Percentiles rank a stretch among this genome's conserved stretches.
These are phyloP conservation scores for Phoeniculus purpureus DNA, from an alignment of 2,797 vertebrate genomes.

Conservation along the genomic window DNA sequence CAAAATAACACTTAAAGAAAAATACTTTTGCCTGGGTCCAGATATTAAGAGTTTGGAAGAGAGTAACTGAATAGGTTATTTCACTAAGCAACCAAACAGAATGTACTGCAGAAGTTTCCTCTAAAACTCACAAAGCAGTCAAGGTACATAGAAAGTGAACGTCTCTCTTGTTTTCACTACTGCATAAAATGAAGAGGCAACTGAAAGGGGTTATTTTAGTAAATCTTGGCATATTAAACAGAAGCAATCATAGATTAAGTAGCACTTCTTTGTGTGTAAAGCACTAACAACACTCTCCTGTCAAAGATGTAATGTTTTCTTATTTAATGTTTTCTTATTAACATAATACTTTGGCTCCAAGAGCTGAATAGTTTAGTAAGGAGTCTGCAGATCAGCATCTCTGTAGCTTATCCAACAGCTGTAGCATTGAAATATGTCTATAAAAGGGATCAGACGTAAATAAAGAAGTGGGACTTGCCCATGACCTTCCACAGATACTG, in stretches of 20 bases:
- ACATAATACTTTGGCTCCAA: neutral
- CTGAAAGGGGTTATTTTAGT: conserved; percentile 38
- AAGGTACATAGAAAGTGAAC: neutral
- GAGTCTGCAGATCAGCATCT: conserved; percentile 53
- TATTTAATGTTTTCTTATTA: conserved; percentile 8
- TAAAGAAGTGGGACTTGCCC: conserved; percentile 30
- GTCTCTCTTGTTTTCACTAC: conserved; percentile 13
- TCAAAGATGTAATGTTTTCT: conserved; percentile 42
- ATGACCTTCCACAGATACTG: conserved; percentile 47
- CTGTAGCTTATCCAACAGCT: conserved; percentile 34
- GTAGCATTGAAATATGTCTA: conserved; percentile 39
- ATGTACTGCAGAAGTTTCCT: neutral
- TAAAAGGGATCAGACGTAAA: conserved; percentile 53
- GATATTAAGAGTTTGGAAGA: conserved; percentile 7
- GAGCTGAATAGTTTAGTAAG: conserved; percentile 24
- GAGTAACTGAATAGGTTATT: neutral
- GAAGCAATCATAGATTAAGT: conserved; percentile 27
- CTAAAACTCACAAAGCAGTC: neutral
- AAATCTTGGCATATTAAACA: conserved; percentile 52
- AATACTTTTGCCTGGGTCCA: conserved; percentile 23
- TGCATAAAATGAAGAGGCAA: conserved; percentile 23
- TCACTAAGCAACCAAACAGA: neutral
- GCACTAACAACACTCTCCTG: conserved; percentile 6
- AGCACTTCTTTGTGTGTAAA: conserved; percentile 37
- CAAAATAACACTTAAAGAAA: conserved; percentile 30